These are phyloP conservation scores for Syrphus vitripennis DNA, from an alignment of 2,888 invertebrate species.

Conservation along the genomic window DNA sequence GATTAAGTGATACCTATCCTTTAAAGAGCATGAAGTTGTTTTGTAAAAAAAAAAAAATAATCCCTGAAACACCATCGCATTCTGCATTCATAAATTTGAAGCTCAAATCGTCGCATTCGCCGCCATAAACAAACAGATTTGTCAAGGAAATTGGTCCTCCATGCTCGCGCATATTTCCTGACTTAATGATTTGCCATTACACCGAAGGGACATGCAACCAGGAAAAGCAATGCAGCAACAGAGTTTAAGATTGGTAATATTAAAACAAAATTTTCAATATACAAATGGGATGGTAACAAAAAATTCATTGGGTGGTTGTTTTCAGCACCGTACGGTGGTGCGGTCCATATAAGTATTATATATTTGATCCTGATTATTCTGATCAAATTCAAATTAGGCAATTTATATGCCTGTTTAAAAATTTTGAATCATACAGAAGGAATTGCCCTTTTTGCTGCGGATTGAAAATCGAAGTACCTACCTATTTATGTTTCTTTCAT, in stretches of 20 bases:
- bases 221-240: background rate
- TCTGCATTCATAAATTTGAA: background rate
- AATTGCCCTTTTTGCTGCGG: background rate
- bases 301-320: conserved; percentile 4
- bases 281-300: background rate
- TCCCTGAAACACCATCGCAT: background rate
- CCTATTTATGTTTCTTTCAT: background rate
- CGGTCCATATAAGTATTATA: background rate
- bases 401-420: conserved; percentile 2
- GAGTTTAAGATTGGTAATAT: background rate
- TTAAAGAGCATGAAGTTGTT: background rate
- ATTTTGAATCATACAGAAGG: background rate
- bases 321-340: background rate
- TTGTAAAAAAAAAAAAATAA: background rate
- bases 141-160: background rate
- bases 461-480: no score
- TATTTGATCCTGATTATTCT: conserved; percentile 18
- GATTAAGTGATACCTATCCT: background rate
- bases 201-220: background rate
- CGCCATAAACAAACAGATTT: conserved; percentile 11
- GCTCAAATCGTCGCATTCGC: background rate
- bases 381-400: conserved; percentile 24
- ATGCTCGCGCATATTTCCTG: background rate
- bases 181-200: background rate
- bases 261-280: background rate